Conservation (phyloP, 1,140 invertebrate species). For the Drosophila quadrilineata region DNA sequence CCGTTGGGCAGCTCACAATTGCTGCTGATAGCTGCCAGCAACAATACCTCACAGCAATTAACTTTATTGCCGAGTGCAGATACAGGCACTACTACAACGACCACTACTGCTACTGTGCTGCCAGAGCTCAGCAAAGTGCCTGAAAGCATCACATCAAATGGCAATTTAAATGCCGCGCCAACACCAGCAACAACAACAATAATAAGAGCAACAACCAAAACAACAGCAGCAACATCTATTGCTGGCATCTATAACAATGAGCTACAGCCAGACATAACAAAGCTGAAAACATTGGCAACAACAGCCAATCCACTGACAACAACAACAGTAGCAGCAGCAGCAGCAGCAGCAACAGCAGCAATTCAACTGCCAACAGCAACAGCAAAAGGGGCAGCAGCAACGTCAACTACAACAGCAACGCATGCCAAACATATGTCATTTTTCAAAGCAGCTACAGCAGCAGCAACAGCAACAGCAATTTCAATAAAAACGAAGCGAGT, state of each 20-base stretch:
- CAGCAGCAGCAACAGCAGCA: conserved; percentile 5
- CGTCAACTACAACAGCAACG: conserved; percentile 1
- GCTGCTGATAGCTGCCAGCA: conserved; percentile 9
- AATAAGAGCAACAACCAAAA: not conserved
- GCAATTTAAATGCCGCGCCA: conserved; percentile 56
- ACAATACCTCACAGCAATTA: conserved; percentile 36
- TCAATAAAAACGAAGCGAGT: conserved; percentile 54
- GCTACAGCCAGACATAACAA: not conserved
- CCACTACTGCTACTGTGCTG: no score
- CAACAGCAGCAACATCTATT: not conserved
- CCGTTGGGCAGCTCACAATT: conserved; percentile 4
- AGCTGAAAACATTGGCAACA: conserved; percentile 6
- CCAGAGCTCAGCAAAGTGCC: not conserved
- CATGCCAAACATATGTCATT: conserved; percentile 7
- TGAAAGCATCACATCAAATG: conserved; percentile 2
- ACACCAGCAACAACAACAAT: not conserved
- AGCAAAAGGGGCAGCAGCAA: not conserved
- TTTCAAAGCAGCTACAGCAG: conserved; percentile 8
- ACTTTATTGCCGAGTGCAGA: conserved; percentile 19
- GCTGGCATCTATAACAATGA: conserved; percentile 20
- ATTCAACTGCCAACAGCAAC: not conserved
- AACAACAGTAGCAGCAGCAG: conserved; percentile 16
- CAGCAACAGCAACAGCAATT: conserved; percentile 18
- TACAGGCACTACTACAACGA: no score
- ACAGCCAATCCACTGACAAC: conserved; percentile 24